Conservation (phyloP, 2,888 invertebrate species). For the Hermaeophaga mercurialis region DNA sequence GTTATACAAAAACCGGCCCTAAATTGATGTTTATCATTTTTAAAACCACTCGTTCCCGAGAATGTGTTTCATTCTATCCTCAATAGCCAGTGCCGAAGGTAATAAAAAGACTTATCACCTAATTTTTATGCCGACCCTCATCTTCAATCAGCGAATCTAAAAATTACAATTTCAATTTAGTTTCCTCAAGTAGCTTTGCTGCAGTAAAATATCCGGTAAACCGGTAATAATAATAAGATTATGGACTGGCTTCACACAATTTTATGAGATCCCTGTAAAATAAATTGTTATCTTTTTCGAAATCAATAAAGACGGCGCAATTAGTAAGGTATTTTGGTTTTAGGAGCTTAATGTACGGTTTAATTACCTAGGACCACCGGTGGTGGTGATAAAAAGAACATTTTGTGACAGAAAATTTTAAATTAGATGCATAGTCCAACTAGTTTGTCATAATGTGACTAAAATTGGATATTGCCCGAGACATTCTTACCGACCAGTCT, state of each 20-base stretch:
- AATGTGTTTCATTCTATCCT: slow-evolving; percentile 11
- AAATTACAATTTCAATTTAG: slow-evolving; percentile 34
- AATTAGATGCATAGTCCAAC: slow-evolving; percentile 19
- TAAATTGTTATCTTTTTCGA: slow-evolving; percentile 37
- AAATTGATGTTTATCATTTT: slow-evolving; percentile 16
- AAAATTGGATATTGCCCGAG: slow-evolving; percentile 3
- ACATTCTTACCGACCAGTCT: background rate
- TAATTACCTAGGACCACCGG: slow-evolving; percentile 37
- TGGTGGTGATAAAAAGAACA: slow-evolving; percentile 33
- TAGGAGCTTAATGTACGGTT: slow-evolving; percentile 34
- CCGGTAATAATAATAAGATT: slow-evolving; percentile 30
- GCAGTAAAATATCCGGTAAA: slow-evolving; percentile 27
- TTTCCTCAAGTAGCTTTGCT: slow-evolving; percentile 20
- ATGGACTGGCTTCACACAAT: slow-evolving; percentile 31
- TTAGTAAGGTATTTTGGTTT: slow-evolving; percentile 45
- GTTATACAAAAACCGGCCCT: slow-evolving; percentile 4
- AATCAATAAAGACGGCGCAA: slow-evolving; percentile 44
- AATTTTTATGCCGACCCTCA: slow-evolving; percentile 30
- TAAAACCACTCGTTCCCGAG: slow-evolving; percentile 15
- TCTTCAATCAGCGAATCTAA: slow-evolving; percentile 29
- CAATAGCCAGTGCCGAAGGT: slow-evolving; percentile 15
- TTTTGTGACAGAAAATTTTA: slow-evolving; percentile 31
- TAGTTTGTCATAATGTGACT: slow-evolving; percentile 7
- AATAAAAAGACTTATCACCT: slow-evolving; percentile 32
- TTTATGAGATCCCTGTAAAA: slow-evolving; percentile 31